Percentiles rank a stretch among this genome's conserved stretches.
phyloP scores from a whole-genome alignment of 2,888 invertebrate genomes.

The Boloria selene region DNA sequence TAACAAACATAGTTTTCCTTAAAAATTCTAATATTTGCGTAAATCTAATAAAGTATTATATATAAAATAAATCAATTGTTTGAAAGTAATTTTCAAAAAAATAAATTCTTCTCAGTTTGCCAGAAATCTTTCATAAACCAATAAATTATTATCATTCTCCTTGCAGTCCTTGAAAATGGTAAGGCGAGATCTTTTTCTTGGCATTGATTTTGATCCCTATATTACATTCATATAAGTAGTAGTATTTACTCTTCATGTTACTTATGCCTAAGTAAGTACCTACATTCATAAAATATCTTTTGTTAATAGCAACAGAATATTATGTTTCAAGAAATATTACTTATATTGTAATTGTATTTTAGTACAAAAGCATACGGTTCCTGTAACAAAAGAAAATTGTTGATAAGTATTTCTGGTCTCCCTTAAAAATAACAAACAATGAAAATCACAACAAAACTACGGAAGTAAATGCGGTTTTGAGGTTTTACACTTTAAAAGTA shows the following conservation, averaged over 20 bases:
- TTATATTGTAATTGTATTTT: slow-evolving; percentile 30
- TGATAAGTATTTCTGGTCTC: slow-evolving; percentile 30
- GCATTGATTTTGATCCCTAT: slow-evolving; percentile 1
- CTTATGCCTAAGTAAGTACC: slow-evolving; percentile 19
- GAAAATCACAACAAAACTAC: slow-evolving; percentile 67
- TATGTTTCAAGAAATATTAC: slow-evolving; percentile 23
- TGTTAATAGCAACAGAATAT: slow-evolving; percentile 17
- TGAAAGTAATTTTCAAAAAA: too few species aligned
- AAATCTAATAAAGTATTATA: too few species aligned
- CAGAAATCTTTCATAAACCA: too few species aligned
- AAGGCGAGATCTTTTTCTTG: background rate
- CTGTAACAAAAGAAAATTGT: slow-evolving; percentile 32
- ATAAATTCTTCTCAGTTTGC: too few species aligned
- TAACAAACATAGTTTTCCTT: too few species aligned
- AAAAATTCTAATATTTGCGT: too few species aligned
- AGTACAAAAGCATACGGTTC: slow-evolving; percentile 19
- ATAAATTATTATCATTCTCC: background rate
- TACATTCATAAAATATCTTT: slow-evolving; percentile 20
- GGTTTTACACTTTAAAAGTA: slow-evolving; percentile 56
- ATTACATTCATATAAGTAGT: slow-evolving; percentile 7
- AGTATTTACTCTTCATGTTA: slow-evolving; percentile 20
- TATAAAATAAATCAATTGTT: too few species aligned
- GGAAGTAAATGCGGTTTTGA: slow-evolving; percentile 64
- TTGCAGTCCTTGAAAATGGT: background rate
- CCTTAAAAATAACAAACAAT: slow-evolving; percentile 40